These are phyloP conservation scores for Pantala flavescens DNA, from an alignment of 1,140 invertebrate species.

Conservation along the genomic window DNA sequence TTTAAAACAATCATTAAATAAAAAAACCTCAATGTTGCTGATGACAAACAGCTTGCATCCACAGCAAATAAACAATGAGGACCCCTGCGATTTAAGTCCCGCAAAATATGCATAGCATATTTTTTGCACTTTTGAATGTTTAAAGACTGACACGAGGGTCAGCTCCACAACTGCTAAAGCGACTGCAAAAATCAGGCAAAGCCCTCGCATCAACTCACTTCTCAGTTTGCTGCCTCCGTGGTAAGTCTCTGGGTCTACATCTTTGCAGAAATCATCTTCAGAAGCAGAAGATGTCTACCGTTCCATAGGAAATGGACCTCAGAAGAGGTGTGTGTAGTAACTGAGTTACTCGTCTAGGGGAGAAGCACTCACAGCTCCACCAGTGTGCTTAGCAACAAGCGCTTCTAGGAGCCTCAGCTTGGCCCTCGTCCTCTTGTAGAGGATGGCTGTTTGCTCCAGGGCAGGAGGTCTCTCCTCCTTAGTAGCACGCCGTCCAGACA, in stretches of 20 bases:
- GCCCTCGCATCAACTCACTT: no score
- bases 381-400: constrained; percentile 64
- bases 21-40: not conserved
- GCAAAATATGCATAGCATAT: constrained; percentile 10
- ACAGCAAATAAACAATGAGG: constrained; percentile 2
- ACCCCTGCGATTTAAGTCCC: not conserved
- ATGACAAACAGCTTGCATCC: not conserved
- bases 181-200: no score
- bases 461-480: constrained; percentile 69
- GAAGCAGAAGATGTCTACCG: no score
- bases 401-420: constrained; percentile 78
- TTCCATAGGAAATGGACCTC: no score
- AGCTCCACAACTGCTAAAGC: no score
- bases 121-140: not conserved
- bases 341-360: not conserved
- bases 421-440: constrained; percentile 82
- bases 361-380: not conserved
- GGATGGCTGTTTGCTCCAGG: constrained; percentile 63
- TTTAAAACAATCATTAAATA: not conserved
- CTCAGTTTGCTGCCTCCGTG: no score
- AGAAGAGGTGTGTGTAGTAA: no score
- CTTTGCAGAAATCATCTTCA: no score
- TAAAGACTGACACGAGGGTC: no score
- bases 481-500: constrained; percentile 70
- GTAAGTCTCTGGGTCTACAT: no score